phyloP scores from a whole-genome alignment of 2,888 invertebrate species.

The Thyatira batis region DNA sequence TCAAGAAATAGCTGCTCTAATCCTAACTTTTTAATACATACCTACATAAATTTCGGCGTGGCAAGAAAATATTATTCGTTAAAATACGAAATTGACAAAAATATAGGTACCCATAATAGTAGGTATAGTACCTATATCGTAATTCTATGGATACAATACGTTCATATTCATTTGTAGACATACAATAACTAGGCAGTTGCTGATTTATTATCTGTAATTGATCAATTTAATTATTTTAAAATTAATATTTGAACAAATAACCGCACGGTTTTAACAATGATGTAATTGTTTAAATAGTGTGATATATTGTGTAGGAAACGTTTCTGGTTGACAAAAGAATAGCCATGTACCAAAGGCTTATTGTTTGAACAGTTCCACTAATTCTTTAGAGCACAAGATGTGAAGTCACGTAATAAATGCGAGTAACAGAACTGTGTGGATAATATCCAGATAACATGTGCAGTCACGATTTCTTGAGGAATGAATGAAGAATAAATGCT shows the following conservation, averaged over 20 bases:
- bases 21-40: too few species aligned
- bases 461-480: neutral
- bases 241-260: neutral
- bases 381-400: neutral
- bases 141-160: too few species aligned
- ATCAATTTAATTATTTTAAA: too few species aligned
- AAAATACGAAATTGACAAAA: too few species aligned
- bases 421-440: neutral
- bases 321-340: neutral
- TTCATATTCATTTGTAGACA: too few species aligned
- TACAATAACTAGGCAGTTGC: too few species aligned
- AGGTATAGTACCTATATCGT: too few species aligned
- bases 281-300: neutral
- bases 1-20: too few species aligned
- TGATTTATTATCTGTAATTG: too few species aligned
- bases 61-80: too few species aligned
- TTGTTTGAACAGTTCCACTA: neutral
- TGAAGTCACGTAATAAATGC: neutral
- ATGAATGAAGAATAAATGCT: neutral
- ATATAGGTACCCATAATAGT: too few species aligned
- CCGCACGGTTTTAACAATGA: neutral
- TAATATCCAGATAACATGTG: neutral
- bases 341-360: neutral
- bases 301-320: neutral
- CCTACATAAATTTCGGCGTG: too few species aligned